Base-by-base conservation (phyloP, 2,113 vertebrate species). In the Tetrao urogallus region DNA sequence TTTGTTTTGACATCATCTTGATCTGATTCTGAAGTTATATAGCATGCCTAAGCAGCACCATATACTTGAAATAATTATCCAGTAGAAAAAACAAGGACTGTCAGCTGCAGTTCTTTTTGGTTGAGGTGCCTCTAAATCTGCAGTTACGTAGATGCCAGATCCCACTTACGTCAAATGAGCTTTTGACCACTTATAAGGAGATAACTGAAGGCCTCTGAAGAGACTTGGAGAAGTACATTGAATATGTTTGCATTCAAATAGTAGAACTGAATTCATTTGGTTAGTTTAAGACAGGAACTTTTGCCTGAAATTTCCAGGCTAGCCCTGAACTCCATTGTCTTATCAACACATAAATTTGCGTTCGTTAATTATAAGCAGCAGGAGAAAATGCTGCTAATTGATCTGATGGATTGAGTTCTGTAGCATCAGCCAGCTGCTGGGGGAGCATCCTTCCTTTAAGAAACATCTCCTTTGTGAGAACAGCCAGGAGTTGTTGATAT, bases 1-100 rank as follows among this genome's bases (percentile, higher is more conserved):
- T 40, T 82, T 77, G 24, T 74, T 92, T 91, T 87, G 40, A 47
- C 27, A 52, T 79, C 8, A 28, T 52, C 36, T 57, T 72, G 58
- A 14, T 58, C 30, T 82, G 17, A 13, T 60, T 77, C 13, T 66
- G 13, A 18, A 47, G 47, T 21, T 12, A 5, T 0, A 11, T 38
- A 54, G 3, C 1, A 0, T 64, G 10, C 13, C 57, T 92, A 8
- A 64, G 47, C 32, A 81, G 5, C 8, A 3, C 32, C 38, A 2
- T 42, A 0, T 40, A 10, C 40, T 78, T 75, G 58, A 38, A 67
- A 28, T 13, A 71, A 28, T 52, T 84, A 25, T 15, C 10, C 21
- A 34, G 57, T 16, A 32, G 57, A 67, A 84, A 57, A 38, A 76
- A 74, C 74, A 92, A 25, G 4, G 20, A 5, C 57, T 70, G 67